phyloP scores from a whole-genome alignment of 2,797 vertebrate species.

The Chiloscyllium punctatum region DNA sequence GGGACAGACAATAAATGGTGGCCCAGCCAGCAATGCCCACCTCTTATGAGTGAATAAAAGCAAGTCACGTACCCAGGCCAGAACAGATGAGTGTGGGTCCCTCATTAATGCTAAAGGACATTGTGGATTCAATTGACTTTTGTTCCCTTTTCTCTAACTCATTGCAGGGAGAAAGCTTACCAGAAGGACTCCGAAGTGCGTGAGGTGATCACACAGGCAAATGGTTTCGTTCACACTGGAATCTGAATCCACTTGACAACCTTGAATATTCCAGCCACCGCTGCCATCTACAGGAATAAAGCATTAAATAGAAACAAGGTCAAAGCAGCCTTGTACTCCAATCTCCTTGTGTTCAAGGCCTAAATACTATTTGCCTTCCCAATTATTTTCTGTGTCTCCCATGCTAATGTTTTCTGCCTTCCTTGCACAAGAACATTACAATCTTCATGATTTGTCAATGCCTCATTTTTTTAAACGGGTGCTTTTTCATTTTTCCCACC shows the following conservation, averaged over 20 bases:
- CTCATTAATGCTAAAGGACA: neutral
- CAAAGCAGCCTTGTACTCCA: neutral
- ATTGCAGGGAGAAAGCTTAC: conserved; percentile 54
- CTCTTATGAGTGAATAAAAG: too few species aligned
- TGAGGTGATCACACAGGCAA: conserved; percentile 87
- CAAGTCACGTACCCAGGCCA: neutral
- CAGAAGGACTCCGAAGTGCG: conserved; percentile 92
- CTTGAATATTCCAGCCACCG: conserved; percentile 77
- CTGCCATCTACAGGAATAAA: conserved; percentile 60
- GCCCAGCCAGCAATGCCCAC: too few species aligned
- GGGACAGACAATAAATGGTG: too few species aligned
- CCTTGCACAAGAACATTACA: too few species aligned
- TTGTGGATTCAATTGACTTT: neutral
- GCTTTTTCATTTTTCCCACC: too few species aligned
- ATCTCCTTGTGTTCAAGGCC: too few species aligned
- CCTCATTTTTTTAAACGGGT: too few species aligned
- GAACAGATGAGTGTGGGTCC: neutral
- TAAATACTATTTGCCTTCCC: too few species aligned
- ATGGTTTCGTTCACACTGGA: conserved; percentile 68
- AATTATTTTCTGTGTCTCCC: too few species aligned
- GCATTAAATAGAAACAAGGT: neutral
- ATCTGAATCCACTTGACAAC: conserved; percentile 60
- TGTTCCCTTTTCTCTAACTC: neutral
- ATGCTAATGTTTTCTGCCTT: too few species aligned
- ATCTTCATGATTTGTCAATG: too few species aligned